Conservation (phyloP, 2,113 vertebrate genomes). For the Catagonus wagneri region DNA sequence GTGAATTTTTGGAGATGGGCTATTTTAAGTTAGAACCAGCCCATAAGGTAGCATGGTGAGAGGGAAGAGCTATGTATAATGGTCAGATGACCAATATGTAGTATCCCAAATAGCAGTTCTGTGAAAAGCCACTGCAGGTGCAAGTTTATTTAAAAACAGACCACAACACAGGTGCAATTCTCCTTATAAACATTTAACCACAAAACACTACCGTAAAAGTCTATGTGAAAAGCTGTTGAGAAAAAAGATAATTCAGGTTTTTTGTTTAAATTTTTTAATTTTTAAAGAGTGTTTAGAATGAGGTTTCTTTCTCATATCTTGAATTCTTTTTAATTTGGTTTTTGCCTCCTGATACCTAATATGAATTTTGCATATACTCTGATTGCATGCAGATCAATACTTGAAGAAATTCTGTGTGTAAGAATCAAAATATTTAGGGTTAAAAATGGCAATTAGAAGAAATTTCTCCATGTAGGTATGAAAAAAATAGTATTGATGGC, state of each 20-base stretch:
- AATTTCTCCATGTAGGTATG: neutral
- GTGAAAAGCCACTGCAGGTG: constrained; percentile 76
- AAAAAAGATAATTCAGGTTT: neutral
- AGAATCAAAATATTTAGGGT: constrained; percentile 16
- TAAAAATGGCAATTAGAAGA: constrained; percentile 39
- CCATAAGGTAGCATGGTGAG: constrained; percentile 9
- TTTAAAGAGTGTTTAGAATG: constrained; percentile 43
- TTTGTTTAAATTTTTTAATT: constrained; percentile 44
- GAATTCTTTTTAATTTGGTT: constrained; percentile 46
- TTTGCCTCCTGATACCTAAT: constrained; percentile 49
- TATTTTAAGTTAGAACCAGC: neutral
- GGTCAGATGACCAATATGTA: neutral
- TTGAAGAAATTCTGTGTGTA: constrained; percentile 30
- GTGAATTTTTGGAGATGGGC: constrained; percentile 55
- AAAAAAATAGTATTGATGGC: constrained; percentile 1
- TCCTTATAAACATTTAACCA: constrained; percentile 75
- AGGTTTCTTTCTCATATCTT: neutral
- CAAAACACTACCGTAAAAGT: constrained; percentile 36
- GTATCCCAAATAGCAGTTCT: constrained; percentile 43
- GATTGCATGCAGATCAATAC: neutral
- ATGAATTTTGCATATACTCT: constrained; percentile 12
- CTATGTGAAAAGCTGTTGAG: constrained; percentile 48
- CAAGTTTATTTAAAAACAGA: constrained; percentile 80
- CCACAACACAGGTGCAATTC: constrained; percentile 84
- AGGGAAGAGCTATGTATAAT: neutral